A percentile compares a stretch with the other conserved stretches of the same genome.
phyloP scores from a whole-genome alignment of 2,113 vertebrate species.

The Colinus virginianus region DNA sequence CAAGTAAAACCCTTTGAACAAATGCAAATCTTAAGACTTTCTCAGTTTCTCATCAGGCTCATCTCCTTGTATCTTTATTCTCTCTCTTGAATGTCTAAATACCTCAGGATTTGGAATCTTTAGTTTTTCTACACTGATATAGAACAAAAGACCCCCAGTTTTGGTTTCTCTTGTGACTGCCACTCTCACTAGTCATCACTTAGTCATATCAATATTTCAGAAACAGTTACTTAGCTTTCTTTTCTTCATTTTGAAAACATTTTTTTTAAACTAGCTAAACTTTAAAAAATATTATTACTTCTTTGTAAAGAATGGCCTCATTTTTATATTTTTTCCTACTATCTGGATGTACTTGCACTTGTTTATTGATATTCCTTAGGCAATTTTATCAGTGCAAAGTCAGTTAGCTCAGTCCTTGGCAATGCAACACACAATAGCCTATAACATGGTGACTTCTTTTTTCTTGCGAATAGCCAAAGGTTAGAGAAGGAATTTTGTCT shows the following conservation, averaged over 20 bases:
- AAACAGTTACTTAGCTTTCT: not conserved
- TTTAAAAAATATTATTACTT: not conserved
- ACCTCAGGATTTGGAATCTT: not conserved
- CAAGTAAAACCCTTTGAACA: not conserved
- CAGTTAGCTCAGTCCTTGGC: not conserved
- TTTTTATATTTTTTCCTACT: not conserved
- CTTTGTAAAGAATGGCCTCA: not conserved
- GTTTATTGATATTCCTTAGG: not conserved
- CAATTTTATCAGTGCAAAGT: not conserved
- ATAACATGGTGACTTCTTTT: not conserved
- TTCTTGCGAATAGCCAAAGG: not conserved
- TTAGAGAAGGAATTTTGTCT: not conserved
- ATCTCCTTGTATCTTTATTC: not conserved
- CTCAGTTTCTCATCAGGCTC: not conserved
- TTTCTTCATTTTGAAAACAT: not conserved
- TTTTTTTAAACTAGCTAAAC: not conserved
- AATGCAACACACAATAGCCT: not conserved
- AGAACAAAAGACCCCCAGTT: not conserved
- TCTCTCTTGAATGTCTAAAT: not conserved
- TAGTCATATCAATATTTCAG: not conserved
- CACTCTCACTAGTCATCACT: not conserved
- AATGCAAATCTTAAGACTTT: not conserved
- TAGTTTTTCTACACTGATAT: not conserved
- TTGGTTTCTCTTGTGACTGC: not conserved
- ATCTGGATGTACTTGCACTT: not conserved